Percentiles rank a stretch among this genome's conserved stretches.
Conservation (phyloP, 2,113 vertebrate genomes). For the Taxidea taxus region DNA sequence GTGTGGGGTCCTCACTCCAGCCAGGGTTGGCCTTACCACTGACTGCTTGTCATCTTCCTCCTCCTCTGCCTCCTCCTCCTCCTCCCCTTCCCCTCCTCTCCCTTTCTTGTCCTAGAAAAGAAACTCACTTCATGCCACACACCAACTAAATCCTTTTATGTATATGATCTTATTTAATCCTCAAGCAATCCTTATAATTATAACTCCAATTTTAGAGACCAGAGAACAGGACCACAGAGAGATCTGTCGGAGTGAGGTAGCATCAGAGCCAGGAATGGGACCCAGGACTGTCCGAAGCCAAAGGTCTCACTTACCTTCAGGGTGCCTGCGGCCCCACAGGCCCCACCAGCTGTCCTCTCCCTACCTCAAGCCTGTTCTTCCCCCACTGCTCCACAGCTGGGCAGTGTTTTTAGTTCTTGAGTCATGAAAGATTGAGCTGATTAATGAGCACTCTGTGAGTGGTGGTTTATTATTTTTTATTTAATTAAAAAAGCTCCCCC, state of each 20-base stretch:
- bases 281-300: background rate
- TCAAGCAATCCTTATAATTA: background rate
- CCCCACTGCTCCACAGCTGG: background rate
- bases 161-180: background rate
- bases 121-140: background rate
- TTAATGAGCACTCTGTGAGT: background rate
- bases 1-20: background rate
- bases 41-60: background rate
- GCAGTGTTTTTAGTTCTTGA: background rate
- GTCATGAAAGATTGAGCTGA: background rate
- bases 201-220: background rate
- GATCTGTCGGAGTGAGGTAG: background rate
- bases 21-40: background rate
- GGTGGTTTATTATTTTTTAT: constrained; percentile 4
- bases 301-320: background rate
- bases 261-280: background rate
- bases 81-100: accelerated
- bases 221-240: background rate
- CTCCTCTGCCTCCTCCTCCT: background rate
- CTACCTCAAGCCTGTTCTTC: accelerated
- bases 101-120: background rate
- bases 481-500: background rate
- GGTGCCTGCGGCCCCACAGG: accelerated
- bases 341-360: background rate
- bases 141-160: background rate